Conservation (phyloP, 2,888 invertebrate genomes). For the Drosophila niveifrons region DNA sequence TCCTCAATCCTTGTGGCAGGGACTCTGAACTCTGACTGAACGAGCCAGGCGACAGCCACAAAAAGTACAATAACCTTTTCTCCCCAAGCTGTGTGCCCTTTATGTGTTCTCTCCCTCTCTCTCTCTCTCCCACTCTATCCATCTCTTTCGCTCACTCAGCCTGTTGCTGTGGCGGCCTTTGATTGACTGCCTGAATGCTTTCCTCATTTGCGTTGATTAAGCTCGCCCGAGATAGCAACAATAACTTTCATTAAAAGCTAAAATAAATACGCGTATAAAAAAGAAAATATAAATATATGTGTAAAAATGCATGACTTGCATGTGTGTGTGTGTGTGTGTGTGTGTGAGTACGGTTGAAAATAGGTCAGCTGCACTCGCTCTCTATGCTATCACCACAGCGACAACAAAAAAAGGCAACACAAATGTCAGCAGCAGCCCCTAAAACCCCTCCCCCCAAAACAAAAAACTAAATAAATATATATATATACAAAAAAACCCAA, state of each 20-base stretch:
- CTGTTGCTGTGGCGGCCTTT: constrained; percentile 50
- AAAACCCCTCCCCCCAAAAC: not conserved
- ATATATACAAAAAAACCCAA: not conserved
- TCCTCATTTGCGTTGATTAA: constrained; percentile 71
- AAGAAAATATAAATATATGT: constrained; percentile 13
- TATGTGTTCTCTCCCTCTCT: not conserved
- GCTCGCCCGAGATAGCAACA: constrained; percentile 60
- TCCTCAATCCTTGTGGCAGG: constrained; percentile 52
- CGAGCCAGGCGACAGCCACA: constrained; percentile 21
- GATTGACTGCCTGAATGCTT: constrained; percentile 32
- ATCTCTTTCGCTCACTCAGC: constrained; percentile 24
- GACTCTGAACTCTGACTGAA: constrained; percentile 37
- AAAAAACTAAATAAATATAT: too few relatives aligned
- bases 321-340: constrained; percentile 23
- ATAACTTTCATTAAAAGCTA: constrained; percentile 58
- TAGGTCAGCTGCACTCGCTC: constrained; percentile 40
- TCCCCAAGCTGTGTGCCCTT: constrained; percentile 6
- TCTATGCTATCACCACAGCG: constrained; percentile 50
- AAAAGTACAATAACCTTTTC: constrained; percentile 61
- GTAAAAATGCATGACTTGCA: not conserved
- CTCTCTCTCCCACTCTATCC: too few relatives aligned
- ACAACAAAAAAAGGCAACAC: constrained; percentile 40
- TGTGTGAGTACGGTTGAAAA: constrained; percentile 36
- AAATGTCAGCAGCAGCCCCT: constrained; percentile 39
- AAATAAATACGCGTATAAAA: constrained; percentile 16